Percentiles rank a stretch among this genome's conserved stretches.
Evolutionary conservation across 2,113 vertebrate species (phyloP).

Genomic region (Noctilio leporinus): DNA sequence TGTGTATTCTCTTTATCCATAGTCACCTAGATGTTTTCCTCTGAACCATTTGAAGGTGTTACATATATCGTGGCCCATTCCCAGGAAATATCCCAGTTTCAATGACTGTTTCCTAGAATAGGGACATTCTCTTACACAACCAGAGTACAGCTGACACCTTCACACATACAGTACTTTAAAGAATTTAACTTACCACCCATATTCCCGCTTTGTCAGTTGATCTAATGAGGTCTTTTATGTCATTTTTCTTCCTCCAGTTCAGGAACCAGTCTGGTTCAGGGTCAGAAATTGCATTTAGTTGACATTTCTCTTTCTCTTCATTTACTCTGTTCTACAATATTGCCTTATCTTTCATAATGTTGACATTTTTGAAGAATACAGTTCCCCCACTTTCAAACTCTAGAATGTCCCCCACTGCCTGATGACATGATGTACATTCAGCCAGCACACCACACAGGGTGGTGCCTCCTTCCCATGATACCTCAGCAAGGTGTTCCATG

Average conservation of each 20-base stretch:
- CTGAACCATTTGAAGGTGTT: background rate
- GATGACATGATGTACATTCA: background rate
- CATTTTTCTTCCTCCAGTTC: background rate
- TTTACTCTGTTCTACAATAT: background rate
- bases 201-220: background rate
- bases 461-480: background rate
- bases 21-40: background rate
- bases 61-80: background rate
- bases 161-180: background rate
- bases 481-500: too few species aligned
- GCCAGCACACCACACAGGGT: background rate
- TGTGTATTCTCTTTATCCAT: background rate
- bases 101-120: background rate
- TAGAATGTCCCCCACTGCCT: background rate
- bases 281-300: background rate
- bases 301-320: background rate
- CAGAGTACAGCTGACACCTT: background rate
- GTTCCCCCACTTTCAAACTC: background rate
- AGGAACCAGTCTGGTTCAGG: background rate
- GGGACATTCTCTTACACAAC: background rate
- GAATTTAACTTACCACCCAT: background rate
- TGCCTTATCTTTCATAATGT: background rate
- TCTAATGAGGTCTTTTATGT: background rate
- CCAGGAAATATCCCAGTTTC: background rate
- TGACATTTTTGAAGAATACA: background rate